Conservation (phyloP, 2,797 vertebrate species). For the Anguilla megastoma region DNA sequence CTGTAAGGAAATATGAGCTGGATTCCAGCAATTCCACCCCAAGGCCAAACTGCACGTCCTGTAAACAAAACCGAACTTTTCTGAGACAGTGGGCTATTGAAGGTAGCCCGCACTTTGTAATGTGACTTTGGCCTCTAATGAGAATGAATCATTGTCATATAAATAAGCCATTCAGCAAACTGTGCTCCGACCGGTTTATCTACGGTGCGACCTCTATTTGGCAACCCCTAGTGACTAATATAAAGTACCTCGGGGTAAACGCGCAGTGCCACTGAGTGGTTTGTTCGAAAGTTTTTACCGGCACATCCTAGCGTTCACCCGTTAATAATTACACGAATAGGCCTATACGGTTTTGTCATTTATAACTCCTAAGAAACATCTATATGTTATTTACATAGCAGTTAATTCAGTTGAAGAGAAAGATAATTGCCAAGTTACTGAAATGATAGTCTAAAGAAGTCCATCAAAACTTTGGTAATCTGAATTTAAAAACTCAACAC, state of each 20-base stretch:
- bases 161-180: not conserved
- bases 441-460: too few relatives aligned
- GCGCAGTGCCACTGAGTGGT: too few relatives aligned
- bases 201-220: not conserved
- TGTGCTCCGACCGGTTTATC: not conserved
- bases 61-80: not conserved
- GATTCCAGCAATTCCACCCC: not conserved
- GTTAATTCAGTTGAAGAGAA: too few relatives aligned
- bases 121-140: not conserved
- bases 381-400: too few relatives aligned
- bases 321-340: not conserved
- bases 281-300: not conserved
- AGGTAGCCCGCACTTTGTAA: not conserved
- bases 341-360: not conserved
- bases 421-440: too few relatives aligned
- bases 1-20: not conserved
- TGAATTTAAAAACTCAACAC: too few relatives aligned
- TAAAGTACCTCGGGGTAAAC: not conserved
- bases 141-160: not conserved
- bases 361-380: too few relatives aligned
- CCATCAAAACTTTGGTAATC: too few relatives aligned
- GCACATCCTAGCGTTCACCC: not conserved
- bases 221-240: not conserved
- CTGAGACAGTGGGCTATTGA: not conserved
- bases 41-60: not conserved